A percentile compares a stretch with the other conserved stretches of the same genome.
Conservation (phyloP, 2,797 vertebrate genomes). For the Oryzias dopingdopingensis region DNA sequence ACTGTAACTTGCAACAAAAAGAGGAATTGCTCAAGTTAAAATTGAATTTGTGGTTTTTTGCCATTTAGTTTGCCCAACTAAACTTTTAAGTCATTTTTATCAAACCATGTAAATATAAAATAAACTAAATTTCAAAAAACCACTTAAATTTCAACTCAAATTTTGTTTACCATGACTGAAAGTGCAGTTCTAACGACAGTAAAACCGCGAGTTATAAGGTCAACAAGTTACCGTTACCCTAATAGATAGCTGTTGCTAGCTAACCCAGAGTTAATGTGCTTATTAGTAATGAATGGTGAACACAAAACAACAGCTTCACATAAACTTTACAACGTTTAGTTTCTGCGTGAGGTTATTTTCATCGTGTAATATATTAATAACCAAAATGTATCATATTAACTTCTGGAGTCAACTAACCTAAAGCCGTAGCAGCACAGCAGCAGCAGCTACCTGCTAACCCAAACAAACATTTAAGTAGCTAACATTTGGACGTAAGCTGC, state of each 20-base stretch:
- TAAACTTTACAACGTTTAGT: background rate
- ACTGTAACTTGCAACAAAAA: no score
- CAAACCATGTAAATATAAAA: no score
- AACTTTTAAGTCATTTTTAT: no score
- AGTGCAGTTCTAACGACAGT: no score
- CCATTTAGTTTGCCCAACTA: no score
- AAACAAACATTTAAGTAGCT: constrained; percentile 49
- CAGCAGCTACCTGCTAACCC: constrained; percentile 50
- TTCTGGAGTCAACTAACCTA: constrained; percentile 39
- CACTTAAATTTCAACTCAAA: no score
- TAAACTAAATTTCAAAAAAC: no score
- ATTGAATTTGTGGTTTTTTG: no score
- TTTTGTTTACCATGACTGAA: no score
- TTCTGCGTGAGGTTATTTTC: fast-evolving
- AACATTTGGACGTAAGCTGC: constrained; percentile 17
- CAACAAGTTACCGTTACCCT: constrained; percentile 56
- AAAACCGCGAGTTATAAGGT: background rate
- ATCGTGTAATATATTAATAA: fast-evolving
- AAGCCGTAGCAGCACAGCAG: constrained; percentile 29
- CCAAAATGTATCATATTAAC: constrained; percentile 17
- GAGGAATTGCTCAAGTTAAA: no score
- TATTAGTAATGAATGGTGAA: constrained; percentile 11
- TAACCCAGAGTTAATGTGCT: constrained; percentile 5
- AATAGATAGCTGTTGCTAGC: constrained; percentile 47
- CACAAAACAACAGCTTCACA: no score